Evolutionary conservation across 2,888 invertebrate genomes (phyloP).

Genomic region (Xestoiulus laeticollis): DNA sequence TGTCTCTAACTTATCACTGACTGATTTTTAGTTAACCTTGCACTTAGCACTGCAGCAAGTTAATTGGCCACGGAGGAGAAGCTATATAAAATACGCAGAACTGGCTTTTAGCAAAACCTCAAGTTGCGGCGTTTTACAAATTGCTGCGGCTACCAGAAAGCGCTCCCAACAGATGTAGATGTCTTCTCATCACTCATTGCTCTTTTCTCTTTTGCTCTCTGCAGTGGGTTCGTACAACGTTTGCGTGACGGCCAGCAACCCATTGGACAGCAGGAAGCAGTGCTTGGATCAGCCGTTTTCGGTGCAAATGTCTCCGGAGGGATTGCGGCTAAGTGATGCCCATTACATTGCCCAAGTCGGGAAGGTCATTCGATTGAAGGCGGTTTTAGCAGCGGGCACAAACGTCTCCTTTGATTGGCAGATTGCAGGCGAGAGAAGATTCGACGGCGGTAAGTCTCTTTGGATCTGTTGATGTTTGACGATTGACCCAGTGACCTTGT

Average conservation of each 20-base stretch:
- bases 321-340: slow-evolving; percentile 57
- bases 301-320: slow-evolving; percentile 61
- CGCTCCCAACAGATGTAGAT: neutral
- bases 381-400: slow-evolving; percentile 59
- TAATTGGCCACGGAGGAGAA: too few relatives aligned
- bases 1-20: too few relatives aligned
- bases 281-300: slow-evolving; percentile 59
- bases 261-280: slow-evolving; percentile 60
- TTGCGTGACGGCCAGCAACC: slow-evolving; percentile 61
- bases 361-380: slow-evolving; percentile 58
- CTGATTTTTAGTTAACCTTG: too few relatives aligned
- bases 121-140: neutral
- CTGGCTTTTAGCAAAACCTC: neutral
- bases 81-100: too few relatives aligned
- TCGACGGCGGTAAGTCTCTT: slow-evolving; percentile 53
- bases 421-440: slow-evolving; percentile 61
- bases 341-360: slow-evolving; percentile 59
- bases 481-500: neutral
- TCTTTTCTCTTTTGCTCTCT: neutral
- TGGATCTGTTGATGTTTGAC: neutral
- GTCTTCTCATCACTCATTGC: neutral
- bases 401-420: slow-evolving; percentile 62
- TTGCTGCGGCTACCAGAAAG: neutral
- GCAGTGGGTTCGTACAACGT: slow-evolving; percentile 61
- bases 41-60: too few relatives aligned